These are phyloP conservation scores for Axea sp. DNA, from an alignment of 2,888 invertebrate species.

Conservation along the genomic window DNA sequence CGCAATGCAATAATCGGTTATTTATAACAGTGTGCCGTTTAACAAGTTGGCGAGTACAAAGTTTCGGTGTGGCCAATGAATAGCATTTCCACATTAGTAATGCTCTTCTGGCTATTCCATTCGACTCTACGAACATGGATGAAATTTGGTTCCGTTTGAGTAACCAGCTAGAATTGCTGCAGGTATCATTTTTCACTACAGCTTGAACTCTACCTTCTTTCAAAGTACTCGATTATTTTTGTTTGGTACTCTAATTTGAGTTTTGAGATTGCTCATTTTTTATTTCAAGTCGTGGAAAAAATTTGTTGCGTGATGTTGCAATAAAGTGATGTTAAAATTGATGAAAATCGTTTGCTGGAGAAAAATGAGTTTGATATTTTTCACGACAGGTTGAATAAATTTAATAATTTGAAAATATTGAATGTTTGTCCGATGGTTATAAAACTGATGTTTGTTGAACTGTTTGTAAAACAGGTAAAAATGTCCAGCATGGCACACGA, in stretches of 20 bases:
- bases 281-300: no score
- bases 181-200: constrained; percentile 69
- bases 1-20: constrained; percentile 76
- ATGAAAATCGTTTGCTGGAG: no score
- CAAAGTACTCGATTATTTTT: not conserved
- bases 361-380: no score
- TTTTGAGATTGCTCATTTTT: no score
- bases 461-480: constrained; percentile 69
- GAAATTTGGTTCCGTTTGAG: constrained; percentile 76
- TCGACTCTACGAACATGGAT: constrained; percentile 70
- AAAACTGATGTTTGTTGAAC: not conserved
- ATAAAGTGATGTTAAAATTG: no score
- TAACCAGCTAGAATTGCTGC: constrained; percentile 74
- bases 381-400: no score
- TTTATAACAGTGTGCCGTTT: constrained; percentile 75
- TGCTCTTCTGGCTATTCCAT: constrained; percentile 26
- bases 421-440: not conserved
- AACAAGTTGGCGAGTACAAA: constrained; percentile 65
- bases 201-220: not conserved
- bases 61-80: constrained; percentile 53
- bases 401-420: not conserved
- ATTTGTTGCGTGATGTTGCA: no score
- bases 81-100: constrained; percentile 47
- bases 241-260: not conserved
- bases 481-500: constrained; percentile 69